These are phyloP conservation scores for Chrosomus eos DNA, from an alignment of 2,797 vertebrate genomes.

Conservation along the genomic window DNA sequence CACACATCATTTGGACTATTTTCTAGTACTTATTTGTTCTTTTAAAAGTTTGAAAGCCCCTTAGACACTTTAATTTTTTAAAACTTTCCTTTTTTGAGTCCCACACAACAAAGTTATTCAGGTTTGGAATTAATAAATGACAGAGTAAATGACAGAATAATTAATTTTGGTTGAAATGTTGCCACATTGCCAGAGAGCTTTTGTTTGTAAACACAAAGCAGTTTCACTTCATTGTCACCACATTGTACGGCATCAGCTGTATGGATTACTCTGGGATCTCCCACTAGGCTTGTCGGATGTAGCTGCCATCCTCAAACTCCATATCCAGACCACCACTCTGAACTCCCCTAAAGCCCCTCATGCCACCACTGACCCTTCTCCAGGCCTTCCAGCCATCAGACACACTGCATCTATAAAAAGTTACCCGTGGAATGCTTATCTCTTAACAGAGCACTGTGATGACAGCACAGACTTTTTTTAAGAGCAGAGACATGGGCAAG, in stretches of 20 bases:
- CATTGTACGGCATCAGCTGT: background rate
- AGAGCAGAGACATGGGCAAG: constrained; percentile 48
- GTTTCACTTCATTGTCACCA: background rate
- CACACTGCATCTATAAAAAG: constrained; percentile 58
- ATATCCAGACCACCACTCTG: background rate
- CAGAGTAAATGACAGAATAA: background rate
- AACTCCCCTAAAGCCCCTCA: constrained; percentile 4
- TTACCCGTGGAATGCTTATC: constrained; percentile 57
- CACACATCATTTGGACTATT: background rate
- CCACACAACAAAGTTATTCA: background rate
- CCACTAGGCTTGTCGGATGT: background rate
- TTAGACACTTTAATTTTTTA: background rate
- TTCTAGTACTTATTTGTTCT: background rate
- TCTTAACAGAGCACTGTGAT: constrained; percentile 61
- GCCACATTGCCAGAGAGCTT: background rate
- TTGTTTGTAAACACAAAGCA: constrained; percentile 6
- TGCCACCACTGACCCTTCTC: background rate
- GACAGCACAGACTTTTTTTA: constrained; percentile 66
- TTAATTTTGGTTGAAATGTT: background rate
- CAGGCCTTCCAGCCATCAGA: constrained; percentile 30
- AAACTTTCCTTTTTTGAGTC: background rate
- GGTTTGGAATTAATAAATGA: background rate
- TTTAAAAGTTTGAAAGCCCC: background rate
- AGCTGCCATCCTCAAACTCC: background rate
- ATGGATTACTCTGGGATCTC: constrained; percentile 11